phyloP scores from a whole-genome alignment of 2,113 vertebrate species.

The Albula glossodonta region DNA sequence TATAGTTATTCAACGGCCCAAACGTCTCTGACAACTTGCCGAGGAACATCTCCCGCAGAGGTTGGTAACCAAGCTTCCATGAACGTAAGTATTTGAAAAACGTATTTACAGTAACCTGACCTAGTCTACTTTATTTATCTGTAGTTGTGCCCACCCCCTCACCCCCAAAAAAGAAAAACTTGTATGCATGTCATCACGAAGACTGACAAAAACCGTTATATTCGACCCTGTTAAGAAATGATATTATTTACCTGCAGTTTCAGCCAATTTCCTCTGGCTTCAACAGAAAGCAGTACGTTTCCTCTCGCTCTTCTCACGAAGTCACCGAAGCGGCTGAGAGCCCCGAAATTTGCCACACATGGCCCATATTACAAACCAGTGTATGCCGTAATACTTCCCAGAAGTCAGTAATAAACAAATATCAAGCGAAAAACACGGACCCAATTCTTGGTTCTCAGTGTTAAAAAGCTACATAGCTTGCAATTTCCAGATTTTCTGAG shows the following conservation, averaged over 20 bases:
- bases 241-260: not conserved
- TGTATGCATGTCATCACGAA: not conserved
- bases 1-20: not conserved
- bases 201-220: not conserved
- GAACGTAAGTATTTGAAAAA: not conserved
- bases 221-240: not conserved
- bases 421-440: not conserved
- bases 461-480: not conserved
- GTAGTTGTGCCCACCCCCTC: no score
- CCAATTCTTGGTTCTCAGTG: no score
- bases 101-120: not conserved
- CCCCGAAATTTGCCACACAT: constrained; percentile 15
- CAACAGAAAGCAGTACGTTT: not conserved
- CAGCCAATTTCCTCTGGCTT: not conserved
- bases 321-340: not conserved
- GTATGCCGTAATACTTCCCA: not conserved
- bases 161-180: no score
- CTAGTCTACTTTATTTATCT: not conserved
- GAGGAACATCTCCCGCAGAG: not conserved
- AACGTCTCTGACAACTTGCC: not conserved
- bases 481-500: not conserved
- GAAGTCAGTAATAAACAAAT: constrained; percentile 4
- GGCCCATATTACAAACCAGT: constrained; percentile 15
- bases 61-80: not conserved
- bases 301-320: constrained; percentile 9